Conservation (phyloP, 2,113 vertebrate species). For the Verasper variegatus region DNA sequence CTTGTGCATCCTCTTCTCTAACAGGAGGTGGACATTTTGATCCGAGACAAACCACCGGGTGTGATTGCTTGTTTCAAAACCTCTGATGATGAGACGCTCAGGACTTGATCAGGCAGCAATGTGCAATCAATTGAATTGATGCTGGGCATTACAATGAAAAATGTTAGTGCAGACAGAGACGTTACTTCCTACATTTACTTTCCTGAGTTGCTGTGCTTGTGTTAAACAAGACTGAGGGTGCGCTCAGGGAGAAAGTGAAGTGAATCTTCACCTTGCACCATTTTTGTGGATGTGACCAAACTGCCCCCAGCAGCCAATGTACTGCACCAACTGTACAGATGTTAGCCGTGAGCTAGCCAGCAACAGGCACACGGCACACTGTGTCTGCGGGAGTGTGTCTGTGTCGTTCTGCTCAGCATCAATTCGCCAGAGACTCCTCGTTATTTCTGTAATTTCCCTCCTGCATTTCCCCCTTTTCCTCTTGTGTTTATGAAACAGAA, state of each 20-base stretch:
- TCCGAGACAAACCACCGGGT: constrained; percentile 18
- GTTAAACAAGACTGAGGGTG: constrained; percentile 3
- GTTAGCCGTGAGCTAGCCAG: neutral
- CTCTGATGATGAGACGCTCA: constrained; percentile 22
- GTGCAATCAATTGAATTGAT: neutral
- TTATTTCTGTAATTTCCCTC: neutral
- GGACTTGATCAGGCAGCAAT: neutral
- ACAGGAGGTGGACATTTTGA: constrained; percentile 36
- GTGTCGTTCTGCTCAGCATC: neutral
- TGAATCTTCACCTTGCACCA: neutral
- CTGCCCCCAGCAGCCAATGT: neutral
- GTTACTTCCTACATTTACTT: neutral
- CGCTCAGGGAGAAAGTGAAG: neutral
- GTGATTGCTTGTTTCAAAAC: constrained; percentile 30
- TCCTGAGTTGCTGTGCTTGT: neutral
- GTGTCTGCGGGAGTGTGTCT: constrained; percentile 8
- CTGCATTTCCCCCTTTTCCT: neutral
- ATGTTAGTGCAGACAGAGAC: no score
- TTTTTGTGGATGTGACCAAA: neutral
- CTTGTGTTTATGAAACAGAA: neutral
- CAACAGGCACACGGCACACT: neutral
- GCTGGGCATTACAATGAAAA: neutral
- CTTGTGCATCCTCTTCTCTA: constrained; percentile 24
- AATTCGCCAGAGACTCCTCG: neutral
- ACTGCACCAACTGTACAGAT: neutral